Base-by-base conservation (phyloP, 2,888 invertebrate species). In the Lutraria lutraria region DNA sequence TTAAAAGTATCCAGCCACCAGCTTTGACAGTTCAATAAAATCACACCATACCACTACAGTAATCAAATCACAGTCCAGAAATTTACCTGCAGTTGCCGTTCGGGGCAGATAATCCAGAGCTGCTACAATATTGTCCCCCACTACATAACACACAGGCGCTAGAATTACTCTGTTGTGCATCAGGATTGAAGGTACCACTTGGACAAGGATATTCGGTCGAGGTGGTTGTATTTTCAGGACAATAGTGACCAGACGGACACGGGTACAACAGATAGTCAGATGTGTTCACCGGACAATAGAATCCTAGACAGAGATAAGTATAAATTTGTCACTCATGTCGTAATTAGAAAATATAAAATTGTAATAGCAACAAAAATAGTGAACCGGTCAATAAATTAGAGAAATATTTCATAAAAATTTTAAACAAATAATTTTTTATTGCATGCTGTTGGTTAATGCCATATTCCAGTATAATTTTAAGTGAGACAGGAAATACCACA, bases 221-320 rank as follows among this genome's bases (percentile, higher is more conserved):
- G 12, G 90, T 87, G 2, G 93, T 92, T 6, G 96, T 96, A 82
- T 94, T 94, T 1, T 80, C 88, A 19, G 95, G 96, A 91, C 96
- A 96, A 93, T 96, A 96, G 91, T 95, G 92, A 52, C 96, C 96
- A 13, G 91, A 83, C 43, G 95, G 95, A 89, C 96, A 96, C 0
- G 94, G 94, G 60, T 95, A 95, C 92, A 94, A 94, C 0, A 91
- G 72, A 92, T 93, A 96, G 86, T 95, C 94, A 0, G 95, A 94
- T 1, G 96, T 94, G 91, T 96, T 96, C 29, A 91, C 92, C 15
- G 90, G 88, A 85, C 96, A 96, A 91, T 95, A 96, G 93, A 94
- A 96, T 12, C 96, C 96, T 95, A 91, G 0, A 91, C 87, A 60
- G n/a, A 68, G n/a, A 25, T 25, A 68, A 68, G 25, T 56, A 43